phyloP scores from a whole-genome alignment of 1,140 invertebrate genomes.

The Mactra quadrangularis region DNA sequence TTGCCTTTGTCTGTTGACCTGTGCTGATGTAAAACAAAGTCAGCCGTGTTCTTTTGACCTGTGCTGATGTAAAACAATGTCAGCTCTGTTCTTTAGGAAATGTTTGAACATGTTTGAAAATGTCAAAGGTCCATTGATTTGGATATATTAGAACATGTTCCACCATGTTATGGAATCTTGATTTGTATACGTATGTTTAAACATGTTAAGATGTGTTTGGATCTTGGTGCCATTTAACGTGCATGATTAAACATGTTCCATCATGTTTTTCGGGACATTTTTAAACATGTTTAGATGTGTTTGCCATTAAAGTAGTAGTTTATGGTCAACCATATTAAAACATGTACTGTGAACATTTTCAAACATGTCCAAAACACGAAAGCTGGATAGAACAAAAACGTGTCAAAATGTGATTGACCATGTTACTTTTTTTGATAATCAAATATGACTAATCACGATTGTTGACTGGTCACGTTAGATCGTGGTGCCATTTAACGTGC shows the following conservation, averaged over 20 bases:
- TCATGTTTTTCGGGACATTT: constrained; percentile 37
- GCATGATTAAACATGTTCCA: constrained; percentile 31
- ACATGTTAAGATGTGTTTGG: constrained; percentile 40
- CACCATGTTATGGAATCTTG: constrained; percentile 41
- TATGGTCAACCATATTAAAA: constrained; percentile 15
- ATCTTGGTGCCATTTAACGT: no score
- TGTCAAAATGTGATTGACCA: constrained; percentile 28
- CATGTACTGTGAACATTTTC: constrained; percentile 5
- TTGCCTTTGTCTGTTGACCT: constrained; percentile 41
- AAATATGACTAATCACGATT: neutral
- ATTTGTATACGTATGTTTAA: constrained; percentile 39
- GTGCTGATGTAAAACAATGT: no score
- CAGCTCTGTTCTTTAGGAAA: no score
- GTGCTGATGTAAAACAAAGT: constrained; percentile 33
- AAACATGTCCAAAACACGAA: constrained; percentile 11
- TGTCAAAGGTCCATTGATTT: constrained; percentile 36
- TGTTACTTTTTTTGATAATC: constrained; percentile 20
- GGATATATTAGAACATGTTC: no score
- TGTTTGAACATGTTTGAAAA: constrained; percentile 43
- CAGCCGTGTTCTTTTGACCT: no score
- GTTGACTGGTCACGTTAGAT: neutral
- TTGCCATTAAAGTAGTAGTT: no score
- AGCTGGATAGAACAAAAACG: constrained; percentile 28
- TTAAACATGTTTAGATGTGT: no score
- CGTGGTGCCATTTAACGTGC: neutral